Evolutionary conservation across 1,140 invertebrate genomes (phyloP).

Genomic region (Meteorus sp.): DNA sequence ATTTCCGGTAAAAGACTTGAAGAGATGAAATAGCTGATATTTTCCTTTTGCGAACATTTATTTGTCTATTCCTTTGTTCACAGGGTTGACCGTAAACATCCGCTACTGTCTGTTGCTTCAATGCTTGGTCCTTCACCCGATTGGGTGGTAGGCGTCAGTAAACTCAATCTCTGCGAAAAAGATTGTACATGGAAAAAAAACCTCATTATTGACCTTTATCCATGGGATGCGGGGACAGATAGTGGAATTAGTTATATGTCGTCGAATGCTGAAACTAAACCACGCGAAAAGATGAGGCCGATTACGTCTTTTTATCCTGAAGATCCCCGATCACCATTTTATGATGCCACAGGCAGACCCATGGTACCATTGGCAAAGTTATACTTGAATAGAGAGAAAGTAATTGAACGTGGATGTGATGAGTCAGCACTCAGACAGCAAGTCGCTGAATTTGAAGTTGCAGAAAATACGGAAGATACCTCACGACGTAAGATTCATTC

Average conservation of each 20-base stretch:
- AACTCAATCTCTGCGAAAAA: constrained; percentile 81
- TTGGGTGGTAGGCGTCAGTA: constrained; percentile 91
- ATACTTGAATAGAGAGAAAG: constrained; percentile 71
- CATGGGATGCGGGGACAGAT: constrained; percentile 94
- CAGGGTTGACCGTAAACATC: constrained; percentile 83
- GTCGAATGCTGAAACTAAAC: constrained; percentile 81
- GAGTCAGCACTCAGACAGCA: constrained; percentile 66
- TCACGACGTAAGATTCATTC: constrained; percentile 65
- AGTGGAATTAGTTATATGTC: constrained; percentile 92
- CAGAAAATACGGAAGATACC: constrained; percentile 74
- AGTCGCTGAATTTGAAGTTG: constrained; percentile 61
- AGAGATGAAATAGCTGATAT: too few relatives aligned
- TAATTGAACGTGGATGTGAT: constrained; percentile 74
- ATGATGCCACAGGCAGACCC: constrained; percentile 71
- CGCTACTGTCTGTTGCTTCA: constrained; percentile 87
- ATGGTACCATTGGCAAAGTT: constrained; percentile 82
- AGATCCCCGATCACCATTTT: constrained; percentile 89
- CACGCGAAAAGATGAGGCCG: constrained; percentile 83
- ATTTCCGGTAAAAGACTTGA: constrained; percentile 63
- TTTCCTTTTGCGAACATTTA: too few relatives aligned
- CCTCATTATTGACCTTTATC: constrained; percentile 82
- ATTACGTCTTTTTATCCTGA: constrained; percentile 88
- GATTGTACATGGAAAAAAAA: constrained; percentile 88
- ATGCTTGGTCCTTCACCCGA: constrained; percentile 96
- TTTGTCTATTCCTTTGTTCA: constrained; percentile 2